Evolutionary conservation across 2,113 vertebrate genomes (phyloP).

Genomic region (Clinocottus analis): DNA sequence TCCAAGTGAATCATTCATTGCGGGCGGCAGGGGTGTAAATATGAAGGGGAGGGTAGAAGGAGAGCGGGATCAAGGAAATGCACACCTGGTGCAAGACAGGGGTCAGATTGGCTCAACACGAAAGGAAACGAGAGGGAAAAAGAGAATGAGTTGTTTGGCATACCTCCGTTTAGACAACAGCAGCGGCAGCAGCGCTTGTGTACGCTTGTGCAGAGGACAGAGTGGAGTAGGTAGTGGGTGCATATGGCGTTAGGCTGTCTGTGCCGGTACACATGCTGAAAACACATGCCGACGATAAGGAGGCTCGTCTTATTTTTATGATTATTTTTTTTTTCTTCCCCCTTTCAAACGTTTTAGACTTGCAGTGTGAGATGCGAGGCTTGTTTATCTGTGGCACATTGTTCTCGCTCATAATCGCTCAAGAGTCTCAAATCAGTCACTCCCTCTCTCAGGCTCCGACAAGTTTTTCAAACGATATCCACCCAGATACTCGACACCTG

Average conservation of each 20-base stretch:
- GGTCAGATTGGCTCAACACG: slow-evolving; percentile 74
- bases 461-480: slow-evolving; percentile 75
- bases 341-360: slow-evolving; percentile 73
- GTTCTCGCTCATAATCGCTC: slow-evolving; percentile 76
- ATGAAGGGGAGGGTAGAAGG: slow-evolving; percentile 75
- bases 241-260: slow-evolving; percentile 72
- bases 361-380: slow-evolving; percentile 78
- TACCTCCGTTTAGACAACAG: slow-evolving; percentile 65
- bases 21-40: slow-evolving; percentile 79
- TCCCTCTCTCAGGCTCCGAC: slow-evolving; percentile 61
- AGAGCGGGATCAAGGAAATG: slow-evolving; percentile 77
- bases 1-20: slow-evolving; percentile 83
- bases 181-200: slow-evolving; percentile 30
- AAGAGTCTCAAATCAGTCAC: slow-evolving; percentile 72
- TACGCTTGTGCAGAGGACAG: slow-evolving; percentile 54
- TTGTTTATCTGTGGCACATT: slow-evolving; percentile 81
- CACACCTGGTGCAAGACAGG: slow-evolving; percentile 80
- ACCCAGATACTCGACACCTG: slow-evolving; percentile 78
- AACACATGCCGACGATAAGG: slow-evolving; percentile 71
- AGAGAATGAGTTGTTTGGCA: slow-evolving; percentile 68
- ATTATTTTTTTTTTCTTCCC: background rate
- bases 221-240: slow-evolving; percentile 65
- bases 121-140: slow-evolving; percentile 66
- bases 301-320: slow-evolving; percentile 45
- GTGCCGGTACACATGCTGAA: slow-evolving; percentile 50